A percentile compares a stretch with the other conserved stretches of the same genome.
These are phyloP conservation scores for Vombatus ursinus DNA, from an alignment of 2,113 vertebrate species.

Conservation along the genomic window DNA sequence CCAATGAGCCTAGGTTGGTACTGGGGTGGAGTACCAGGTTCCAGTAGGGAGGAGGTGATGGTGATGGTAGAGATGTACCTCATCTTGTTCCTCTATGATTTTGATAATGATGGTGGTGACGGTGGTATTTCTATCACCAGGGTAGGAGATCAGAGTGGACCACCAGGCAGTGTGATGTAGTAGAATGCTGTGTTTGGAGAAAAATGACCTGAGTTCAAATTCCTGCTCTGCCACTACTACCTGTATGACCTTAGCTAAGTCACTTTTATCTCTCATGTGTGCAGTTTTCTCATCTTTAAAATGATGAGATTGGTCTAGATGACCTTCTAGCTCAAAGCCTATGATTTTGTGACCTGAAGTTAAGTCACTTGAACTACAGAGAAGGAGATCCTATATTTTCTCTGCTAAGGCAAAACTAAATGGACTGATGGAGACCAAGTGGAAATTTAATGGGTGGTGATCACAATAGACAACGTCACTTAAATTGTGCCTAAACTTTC, in stretches of 20 bases:
- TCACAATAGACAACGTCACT: neutral
- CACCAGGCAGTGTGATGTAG: neutral
- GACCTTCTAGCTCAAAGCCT: neutral
- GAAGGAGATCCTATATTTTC: neutral
- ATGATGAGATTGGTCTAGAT: neutral
- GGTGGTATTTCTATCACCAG: neutral
- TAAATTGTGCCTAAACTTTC: neutral
- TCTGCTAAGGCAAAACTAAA: neutral
- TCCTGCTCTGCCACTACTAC: neutral
- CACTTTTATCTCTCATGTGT: neutral
- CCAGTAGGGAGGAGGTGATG: neutral
- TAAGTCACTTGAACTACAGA: neutral
- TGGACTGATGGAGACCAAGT: neutral
- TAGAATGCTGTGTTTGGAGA: neutral
- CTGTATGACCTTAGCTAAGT: neutral
- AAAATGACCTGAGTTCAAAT: neutral
- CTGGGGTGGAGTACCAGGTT: neutral
- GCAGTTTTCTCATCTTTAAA: neutral
- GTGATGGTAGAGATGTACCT: neutral
- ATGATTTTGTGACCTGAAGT: neutral
- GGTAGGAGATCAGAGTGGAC: neutral
- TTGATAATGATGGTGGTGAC: neutral
- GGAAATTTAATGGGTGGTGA: neutral
- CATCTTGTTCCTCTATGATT: neutral
- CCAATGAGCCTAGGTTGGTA: neutral